Base-by-base conservation (phyloP, 2,797 vertebrate species). In the Psittacula derbiana region DNA sequence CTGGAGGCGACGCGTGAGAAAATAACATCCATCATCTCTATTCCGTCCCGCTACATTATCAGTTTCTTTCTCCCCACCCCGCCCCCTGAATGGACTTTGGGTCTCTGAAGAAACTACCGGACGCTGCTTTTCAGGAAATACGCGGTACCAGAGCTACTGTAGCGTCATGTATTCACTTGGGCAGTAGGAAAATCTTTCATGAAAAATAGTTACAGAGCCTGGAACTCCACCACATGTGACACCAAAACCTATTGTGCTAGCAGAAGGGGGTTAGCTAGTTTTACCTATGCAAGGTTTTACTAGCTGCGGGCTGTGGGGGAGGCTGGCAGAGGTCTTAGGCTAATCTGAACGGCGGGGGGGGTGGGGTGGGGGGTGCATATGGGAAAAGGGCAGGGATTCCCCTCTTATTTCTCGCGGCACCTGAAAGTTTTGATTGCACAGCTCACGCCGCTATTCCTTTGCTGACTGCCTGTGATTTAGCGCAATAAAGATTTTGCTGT, bases 161-260 rank as follows among this genome's bases (percentile, higher is more conserved):
- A 64, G 80, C 46, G 27, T 70, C 72, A 88, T 73, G 74, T 52
- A 44, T 80, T 88, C 79, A 61, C 74, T 71, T 41, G 91, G 81
- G 69, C 61, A 70, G 89, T 2, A 53, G 50, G 57, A 46, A 94
- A 85, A 92, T 21, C 92, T 75, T 76, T 31, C 9, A 71, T 82
- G 88, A 93, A 94, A 95, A 95, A 93, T 46, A 94, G 92, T 95
- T 85, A 86, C 67, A 82, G 90, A 67, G 70, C 85, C 87, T 74
- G 73, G 41, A 86, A 94, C 64, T 73, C 74, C 62, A 86, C 88
- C 65, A 25, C 57, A 84, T 52, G 78, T 60, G 80, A 80, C 69
- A 86, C 90, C 90, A 91, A 93, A 91, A 87, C 85, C 82, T 49
- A 64, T 80, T 83, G 79, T 83, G 80, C 47, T 49, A 70, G 50